Percentiles rank a stretch among this genome's conserved stretches.
Conservation (phyloP, 2,113 vertebrate species). For the Campylomormyrus tamandua region DNA sequence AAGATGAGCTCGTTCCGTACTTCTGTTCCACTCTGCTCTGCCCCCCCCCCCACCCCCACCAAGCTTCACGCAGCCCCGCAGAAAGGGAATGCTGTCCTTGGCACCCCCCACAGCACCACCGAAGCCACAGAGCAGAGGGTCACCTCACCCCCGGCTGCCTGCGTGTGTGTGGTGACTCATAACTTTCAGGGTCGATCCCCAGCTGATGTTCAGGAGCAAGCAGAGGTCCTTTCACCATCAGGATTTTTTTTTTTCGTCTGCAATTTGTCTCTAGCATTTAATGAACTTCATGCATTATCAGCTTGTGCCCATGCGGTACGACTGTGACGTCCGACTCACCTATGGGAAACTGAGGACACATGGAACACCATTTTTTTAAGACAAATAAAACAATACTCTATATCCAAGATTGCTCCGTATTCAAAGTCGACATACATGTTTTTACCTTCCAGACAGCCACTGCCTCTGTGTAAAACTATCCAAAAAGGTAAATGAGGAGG, state of each 20-base stretch:
- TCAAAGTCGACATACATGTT: neutral
- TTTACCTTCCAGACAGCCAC: neutral
- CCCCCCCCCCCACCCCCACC: neutral
- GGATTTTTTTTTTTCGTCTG: neutral
- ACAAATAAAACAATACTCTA: neutral
- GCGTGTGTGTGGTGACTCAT: neutral
- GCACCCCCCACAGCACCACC: neutral
- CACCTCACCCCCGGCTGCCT: neutral
- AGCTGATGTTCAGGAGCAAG: neutral
- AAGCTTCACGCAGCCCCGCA: neutral
- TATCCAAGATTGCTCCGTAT: neutral
- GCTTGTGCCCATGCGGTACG: neutral
- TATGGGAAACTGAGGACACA: too few relatives aligned
- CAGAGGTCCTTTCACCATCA: neutral
- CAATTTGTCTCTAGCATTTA: neutral
- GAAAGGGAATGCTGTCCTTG: conserved; percentile 15
- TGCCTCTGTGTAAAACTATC: neutral
- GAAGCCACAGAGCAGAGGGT: neutral
- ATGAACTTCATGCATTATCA: neutral
- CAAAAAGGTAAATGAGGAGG: neutral
- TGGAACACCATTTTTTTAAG: neutral
- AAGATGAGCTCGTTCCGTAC: conserved; percentile 9
- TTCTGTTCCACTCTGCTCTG: neutral
- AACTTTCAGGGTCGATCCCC: neutral
- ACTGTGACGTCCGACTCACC: neutral